Conservation (phyloP, 2,888 invertebrate genomes). For the Lamellibrachia columna region DNA sequence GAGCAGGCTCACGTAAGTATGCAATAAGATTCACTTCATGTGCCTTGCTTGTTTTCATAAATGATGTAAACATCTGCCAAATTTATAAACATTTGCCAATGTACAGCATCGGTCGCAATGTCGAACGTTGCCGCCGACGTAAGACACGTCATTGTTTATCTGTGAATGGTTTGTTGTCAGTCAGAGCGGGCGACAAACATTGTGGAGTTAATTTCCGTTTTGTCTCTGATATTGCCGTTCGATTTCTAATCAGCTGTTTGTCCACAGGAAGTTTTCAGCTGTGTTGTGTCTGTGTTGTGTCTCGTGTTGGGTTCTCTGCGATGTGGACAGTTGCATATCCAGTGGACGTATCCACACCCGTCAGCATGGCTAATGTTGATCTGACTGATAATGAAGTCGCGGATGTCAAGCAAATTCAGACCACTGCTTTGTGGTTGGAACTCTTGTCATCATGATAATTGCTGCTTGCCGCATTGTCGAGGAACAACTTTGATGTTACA, state of each 20-base stretch:
- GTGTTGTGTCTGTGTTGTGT: not conserved
- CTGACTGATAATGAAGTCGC: not conserved
- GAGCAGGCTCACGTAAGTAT: constrained; percentile 10
- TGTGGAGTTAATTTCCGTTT: not conserved
- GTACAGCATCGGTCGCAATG: not conserved
- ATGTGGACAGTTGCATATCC: not conserved
- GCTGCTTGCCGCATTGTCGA: not conserved
- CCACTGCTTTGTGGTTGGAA: not conserved
- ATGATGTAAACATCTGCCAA: not conserved
- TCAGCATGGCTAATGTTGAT: not conserved
- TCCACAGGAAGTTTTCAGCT: not conserved
- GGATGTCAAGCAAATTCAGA: not conserved
- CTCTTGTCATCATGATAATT: not conserved
- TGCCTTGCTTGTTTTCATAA: not conserved
- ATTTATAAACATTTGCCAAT: not conserved
- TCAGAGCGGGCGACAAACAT: not conserved
- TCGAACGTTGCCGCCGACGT: not conserved
- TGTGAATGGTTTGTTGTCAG: not conserved
- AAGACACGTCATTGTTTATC: not conserved
- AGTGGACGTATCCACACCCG: not conserved
- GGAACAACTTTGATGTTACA: not conserved
- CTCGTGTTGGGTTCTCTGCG: not conserved
- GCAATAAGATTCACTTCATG: not conserved
- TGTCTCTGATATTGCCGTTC: constrained; percentile 1
- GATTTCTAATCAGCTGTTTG: not conserved